A percentile compares a stretch with the other conserved stretches of the same genome.
These are phyloP conservation scores for Alitta virens DNA, from an alignment of 2,888 invertebrate genomes.

Conservation along the genomic window DNA sequence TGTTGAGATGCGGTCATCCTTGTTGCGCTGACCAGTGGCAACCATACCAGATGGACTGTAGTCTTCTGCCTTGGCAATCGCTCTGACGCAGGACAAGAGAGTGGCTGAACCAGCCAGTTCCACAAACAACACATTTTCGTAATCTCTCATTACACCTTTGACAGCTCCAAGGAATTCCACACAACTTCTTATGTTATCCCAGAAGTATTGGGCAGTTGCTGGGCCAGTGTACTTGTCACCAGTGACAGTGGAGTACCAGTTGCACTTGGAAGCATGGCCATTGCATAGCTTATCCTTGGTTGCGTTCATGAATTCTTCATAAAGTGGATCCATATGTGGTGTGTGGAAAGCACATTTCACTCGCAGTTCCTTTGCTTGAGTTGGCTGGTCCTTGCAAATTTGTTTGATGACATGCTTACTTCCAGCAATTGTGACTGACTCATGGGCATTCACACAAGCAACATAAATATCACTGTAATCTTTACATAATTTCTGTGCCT, in stretches of 20 bases:
- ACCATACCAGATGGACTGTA: constrained; percentile 5
- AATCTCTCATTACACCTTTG: constrained; percentile 12
- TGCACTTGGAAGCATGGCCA: not conserved
- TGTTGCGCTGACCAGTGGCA: constrained; percentile 6
- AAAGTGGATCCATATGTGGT: constrained; percentile 11
- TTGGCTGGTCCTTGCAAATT: constrained; percentile 11
- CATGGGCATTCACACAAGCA: constrained; percentile 23
- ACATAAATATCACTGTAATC: constrained; percentile 17
- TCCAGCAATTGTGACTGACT: constrained; percentile 23
- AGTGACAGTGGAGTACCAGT: constrained; percentile 17
- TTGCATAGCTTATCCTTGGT: constrained; percentile 10
- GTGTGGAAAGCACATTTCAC: constrained; percentile 25
- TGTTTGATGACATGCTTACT: constrained; percentile 9
- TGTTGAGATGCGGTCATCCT: constrained; percentile 5
- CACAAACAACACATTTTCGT: constrained; percentile 15
- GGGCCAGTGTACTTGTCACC: not conserved
- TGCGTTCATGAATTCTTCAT: constrained; percentile 11
- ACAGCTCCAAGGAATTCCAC: constrained; percentile 19
- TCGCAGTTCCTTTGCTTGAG: constrained; percentile 17
- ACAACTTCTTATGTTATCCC: constrained; percentile 18
- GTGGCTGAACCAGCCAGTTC: constrained; percentile 17
- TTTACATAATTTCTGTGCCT: constrained; percentile 11
- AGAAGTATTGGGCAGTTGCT: constrained; percentile 16
- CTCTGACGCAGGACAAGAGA: constrained; percentile 13
- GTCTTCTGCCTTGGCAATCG: constrained; percentile 9